These are phyloP conservation scores for Gymnorhina tibicen DNA, from an alignment of 2,113 vertebrate genomes.

Conservation along the genomic window DNA sequence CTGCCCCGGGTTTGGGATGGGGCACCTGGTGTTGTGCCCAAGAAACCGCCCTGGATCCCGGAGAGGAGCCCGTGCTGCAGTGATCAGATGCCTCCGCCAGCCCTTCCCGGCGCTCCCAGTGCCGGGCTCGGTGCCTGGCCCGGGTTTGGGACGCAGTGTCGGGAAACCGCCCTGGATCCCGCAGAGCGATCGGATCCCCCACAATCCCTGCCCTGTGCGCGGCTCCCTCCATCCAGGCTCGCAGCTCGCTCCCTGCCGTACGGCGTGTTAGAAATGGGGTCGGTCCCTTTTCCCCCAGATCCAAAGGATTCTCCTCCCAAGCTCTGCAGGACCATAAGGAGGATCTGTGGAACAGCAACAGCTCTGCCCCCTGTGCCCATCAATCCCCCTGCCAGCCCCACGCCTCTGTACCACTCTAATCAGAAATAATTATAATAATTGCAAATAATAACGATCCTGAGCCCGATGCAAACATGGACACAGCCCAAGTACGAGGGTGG, in stretches of 20 bases:
- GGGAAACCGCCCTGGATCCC: accelerated
- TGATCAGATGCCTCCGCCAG: background rate
- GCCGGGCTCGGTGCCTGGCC: accelerated
- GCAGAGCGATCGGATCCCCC: accelerated
- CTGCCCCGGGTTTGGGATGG: background rate
- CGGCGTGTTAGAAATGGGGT: accelerated
- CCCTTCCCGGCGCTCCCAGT: background rate
- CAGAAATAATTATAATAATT: background rate
- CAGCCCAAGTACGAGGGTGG: background rate
- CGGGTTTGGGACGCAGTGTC: accelerated
- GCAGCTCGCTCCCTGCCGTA: accelerated
- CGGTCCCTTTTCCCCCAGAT: accelerated
- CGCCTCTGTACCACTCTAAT: background rate
- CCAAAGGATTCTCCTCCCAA: background rate
- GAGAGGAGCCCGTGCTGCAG: accelerated
- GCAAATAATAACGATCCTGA: background rate
- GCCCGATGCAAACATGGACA: background rate
- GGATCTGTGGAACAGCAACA: background rate
- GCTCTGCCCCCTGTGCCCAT: background rate
- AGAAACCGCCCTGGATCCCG: accelerated
- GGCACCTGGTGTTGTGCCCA: accelerated
- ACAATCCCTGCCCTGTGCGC: accelerated
- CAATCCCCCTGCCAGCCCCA: background rate
- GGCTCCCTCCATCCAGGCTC: accelerated
- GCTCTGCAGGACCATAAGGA: background rate